A percentile compares a stretch with the other conserved stretches of the same genome.
These are phyloP conservation scores for Pelmatolapia mariae DNA, from an alignment of 2,113 vertebrate species.

Conservation along the genomic window DNA sequence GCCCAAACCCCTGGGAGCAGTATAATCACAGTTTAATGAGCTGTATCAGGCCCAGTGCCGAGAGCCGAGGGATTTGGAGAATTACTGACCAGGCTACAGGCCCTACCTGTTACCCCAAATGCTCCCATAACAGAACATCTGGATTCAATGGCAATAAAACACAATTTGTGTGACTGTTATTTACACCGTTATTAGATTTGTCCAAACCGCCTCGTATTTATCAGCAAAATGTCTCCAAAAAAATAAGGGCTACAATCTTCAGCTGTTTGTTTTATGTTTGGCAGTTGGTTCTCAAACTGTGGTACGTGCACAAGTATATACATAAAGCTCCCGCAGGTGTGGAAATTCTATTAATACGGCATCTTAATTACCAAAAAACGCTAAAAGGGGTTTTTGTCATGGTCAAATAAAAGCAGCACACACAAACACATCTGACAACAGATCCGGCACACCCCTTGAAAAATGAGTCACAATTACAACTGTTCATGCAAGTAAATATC, in stretches of 20 bases:
- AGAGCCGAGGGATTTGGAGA: slow-evolving; percentile 34
- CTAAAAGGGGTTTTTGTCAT: background rate
- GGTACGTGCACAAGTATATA: background rate
- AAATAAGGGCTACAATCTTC: background rate
- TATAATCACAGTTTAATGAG: slow-evolving; percentile 64
- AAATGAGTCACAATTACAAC: background rate
- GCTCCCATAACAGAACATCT: slow-evolving; percentile 58
- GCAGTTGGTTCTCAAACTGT: background rate
- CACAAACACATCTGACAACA: background rate
- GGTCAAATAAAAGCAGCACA: background rate
- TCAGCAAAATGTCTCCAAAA: background rate
- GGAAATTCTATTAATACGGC: background rate
- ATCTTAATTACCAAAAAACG: background rate
- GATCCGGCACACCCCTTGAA: background rate
- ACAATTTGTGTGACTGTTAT: slow-evolving; percentile 32
- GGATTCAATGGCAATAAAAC: slow-evolving; percentile 62
- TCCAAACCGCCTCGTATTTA: background rate
- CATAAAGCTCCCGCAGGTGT: background rate
- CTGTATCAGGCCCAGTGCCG: slow-evolving; percentile 48
- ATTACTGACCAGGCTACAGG: slow-evolving; percentile 33
- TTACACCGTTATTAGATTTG: slow-evolving; percentile 9
- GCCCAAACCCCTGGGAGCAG: slow-evolving; percentile 46
- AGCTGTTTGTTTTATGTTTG: background rate
- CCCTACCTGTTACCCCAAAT: slow-evolving; percentile 60
- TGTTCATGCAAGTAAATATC: background rate